Base-by-base conservation (phyloP, 2,888 invertebrate genomes). In the Prosapia bicincta region DNA sequence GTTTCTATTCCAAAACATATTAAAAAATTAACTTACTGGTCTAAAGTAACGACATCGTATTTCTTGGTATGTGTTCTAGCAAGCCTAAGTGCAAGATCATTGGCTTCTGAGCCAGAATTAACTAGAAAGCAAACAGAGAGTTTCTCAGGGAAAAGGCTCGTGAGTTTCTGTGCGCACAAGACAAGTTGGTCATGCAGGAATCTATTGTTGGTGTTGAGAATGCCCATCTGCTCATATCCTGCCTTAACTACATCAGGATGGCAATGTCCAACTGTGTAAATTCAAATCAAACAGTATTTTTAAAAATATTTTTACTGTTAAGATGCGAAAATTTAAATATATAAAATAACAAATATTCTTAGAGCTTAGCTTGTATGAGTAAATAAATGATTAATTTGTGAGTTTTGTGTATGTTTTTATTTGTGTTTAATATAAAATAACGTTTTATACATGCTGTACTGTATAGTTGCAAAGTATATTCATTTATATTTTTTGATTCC, bases 81-180 rank as follows among this genome's bases (percentile, higher is more conserved):
- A 78, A 99, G 87, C 77, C 98, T 90, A 65, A 99, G 85, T 0
- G 99, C 99, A 81, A 99, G 89, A 87, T 99, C 99, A 85, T 99
- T 99, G 9, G 99, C 99, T 86, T 99, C 99, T 6, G 98, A 99
- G 10, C 99, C 99, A 0, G 99, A 99, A 86, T 99, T 99, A 74
- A 98, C 97, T 84, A 99, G 93, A 87, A 94, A 99, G 83, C 98
- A 97, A 3, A 98, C 95, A 23, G 94, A 94, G 43, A 99, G 87
- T 30, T 90, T 88, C 75, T 92, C 90, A 0, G 99, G 99, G 86
- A 99, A 88, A 3, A 95, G 92, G 75, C 89, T 89, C 20, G 93
- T 90, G 79, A 99, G 86, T 79, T 92, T 90, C 83, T 95, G 89
- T 3, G 98, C 98, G 82, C 97, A 94, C 76, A 96, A 88, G 9